Conservation (phyloP, 1,140 invertebrate species). For the Pseudoatta argentina region DNA sequence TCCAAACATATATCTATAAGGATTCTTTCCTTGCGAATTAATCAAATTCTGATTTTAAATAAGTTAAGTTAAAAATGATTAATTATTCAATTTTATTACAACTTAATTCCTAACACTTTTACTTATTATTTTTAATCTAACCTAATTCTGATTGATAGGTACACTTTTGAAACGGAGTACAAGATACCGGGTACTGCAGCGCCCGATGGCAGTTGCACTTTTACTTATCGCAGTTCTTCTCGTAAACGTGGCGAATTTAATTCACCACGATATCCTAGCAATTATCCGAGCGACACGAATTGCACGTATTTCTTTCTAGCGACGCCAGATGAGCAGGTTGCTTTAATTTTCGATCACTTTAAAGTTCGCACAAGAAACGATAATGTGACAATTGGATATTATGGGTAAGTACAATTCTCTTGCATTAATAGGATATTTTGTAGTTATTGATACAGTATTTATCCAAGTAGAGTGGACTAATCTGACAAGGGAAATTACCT, state of each 20-base stretch:
- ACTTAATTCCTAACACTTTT: too few species aligned
- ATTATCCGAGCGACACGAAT: conserved; percentile 97
- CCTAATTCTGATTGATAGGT: conserved; percentile 81
- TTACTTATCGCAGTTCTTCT: conserved; percentile 95
- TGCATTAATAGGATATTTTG: too few species aligned
- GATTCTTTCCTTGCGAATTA: too few species aligned
- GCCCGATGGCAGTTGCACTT: conserved; percentile 95
- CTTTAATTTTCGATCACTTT: conserved; percentile 97
- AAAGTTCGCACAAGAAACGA: conserved; percentile 91
- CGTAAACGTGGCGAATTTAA: conserved; percentile 96
- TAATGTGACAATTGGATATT: conserved; percentile 87
- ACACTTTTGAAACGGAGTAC: conserved; percentile 96
- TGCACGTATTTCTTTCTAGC: conserved; percentile 96
- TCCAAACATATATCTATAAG: too few species aligned
- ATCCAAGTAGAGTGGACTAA: too few species aligned
- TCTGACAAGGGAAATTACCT: too few species aligned
- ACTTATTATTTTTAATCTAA: too few species aligned
- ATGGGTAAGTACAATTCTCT: conserved; percentile 85
- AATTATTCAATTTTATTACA: too few species aligned
- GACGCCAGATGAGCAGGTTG: conserved; percentile 95
- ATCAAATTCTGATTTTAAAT: too few species aligned
- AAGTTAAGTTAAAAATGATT: too few species aligned
- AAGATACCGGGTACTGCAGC: conserved; percentile 97
- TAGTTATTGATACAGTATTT: too few species aligned
- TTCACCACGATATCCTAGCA: conserved; percentile 97